Evolutionary conservation across 2,797 vertebrate species (phyloP).

Genomic region (Pogoniulus pusillus): DNA sequence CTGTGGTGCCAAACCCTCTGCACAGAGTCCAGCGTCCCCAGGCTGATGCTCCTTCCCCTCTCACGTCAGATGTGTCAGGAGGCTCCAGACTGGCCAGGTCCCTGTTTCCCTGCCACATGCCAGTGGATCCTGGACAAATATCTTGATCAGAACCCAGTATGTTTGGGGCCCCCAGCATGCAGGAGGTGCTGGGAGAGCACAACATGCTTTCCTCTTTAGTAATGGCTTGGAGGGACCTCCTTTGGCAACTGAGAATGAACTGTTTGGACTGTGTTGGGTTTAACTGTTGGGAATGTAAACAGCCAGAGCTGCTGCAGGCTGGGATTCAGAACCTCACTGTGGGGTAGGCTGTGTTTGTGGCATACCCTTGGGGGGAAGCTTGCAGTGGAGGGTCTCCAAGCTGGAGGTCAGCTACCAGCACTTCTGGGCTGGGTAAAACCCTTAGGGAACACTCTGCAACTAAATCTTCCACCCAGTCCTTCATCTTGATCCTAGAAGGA

Average conservation of each 20-base stretch:
- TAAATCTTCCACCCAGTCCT: background rate
- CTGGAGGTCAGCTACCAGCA: background rate
- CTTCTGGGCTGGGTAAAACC: background rate
- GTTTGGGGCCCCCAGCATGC: background rate
- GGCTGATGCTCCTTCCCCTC: background rate
- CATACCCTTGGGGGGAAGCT: background rate
- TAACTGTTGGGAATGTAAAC: background rate
- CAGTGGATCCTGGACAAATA: background rate
- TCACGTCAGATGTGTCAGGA: background rate
- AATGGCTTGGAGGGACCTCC: background rate
- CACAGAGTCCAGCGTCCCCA: rapidly evolving
- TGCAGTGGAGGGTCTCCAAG: background rate
- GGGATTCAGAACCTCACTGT: background rate
- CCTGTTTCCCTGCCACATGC: rapidly evolving
- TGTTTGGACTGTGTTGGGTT: background rate
- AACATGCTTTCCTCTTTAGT: background rate
- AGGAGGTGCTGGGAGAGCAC: background rate
- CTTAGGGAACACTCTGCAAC: background rate
- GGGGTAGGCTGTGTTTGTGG: background rate
- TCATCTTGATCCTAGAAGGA: background rate
- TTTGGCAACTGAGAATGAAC: background rate
- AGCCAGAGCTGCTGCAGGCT: background rate
- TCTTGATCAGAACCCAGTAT: rapidly evolving
- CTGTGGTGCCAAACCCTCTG: background rate
- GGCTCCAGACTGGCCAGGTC: background rate